Percentiles rank a stretch among this genome's conserved stretches.
phyloP scores from a whole-genome alignment of 2,888 invertebrate species.

The Aphodius sticticus region DNA sequence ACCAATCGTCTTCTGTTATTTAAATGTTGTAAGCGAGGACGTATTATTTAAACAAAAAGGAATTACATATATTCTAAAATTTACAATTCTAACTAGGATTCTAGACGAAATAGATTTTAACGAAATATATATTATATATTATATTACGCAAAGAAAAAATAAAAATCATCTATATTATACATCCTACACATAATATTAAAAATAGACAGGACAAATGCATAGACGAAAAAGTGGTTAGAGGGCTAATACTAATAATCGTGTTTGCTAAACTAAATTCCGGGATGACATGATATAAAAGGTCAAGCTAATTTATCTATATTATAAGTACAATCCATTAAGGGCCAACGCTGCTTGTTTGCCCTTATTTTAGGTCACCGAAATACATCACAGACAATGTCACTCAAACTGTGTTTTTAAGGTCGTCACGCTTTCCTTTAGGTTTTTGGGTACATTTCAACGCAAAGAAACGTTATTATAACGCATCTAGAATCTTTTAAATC shows the following conservation, averaged over 20 bases:
- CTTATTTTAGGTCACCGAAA: background rate
- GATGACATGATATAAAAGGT: background rate
- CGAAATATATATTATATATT: constrained; percentile 5
- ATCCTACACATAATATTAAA: background rate
- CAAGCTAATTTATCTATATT: background rate
- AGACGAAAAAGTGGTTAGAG: background rate
- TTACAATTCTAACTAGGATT: constrained; percentile 47
- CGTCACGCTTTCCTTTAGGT: background rate
- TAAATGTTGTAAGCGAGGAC: constrained; percentile 5
- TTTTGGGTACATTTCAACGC: background rate
- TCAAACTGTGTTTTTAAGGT: background rate
- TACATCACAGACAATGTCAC: background rate
- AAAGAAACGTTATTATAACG: background rate
- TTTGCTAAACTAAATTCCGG: constrained; percentile 12
- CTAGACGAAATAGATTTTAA: background rate
- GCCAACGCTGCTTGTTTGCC: background rate
- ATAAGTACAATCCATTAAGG: background rate
- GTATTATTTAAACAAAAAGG: constrained; percentile 27
- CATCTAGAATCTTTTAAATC: background rate
- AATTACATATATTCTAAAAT: constrained; percentile 49
- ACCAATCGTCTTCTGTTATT: background rate
- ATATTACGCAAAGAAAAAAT: background rate
- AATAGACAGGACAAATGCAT: background rate
- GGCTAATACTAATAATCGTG: constrained; percentile 8
- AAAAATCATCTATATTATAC: background rate